Percentiles rank a stretch among this genome's conserved stretches.
phyloP scores from a whole-genome alignment of 2,888 invertebrate species.

The Andrena flavipes region DNA sequence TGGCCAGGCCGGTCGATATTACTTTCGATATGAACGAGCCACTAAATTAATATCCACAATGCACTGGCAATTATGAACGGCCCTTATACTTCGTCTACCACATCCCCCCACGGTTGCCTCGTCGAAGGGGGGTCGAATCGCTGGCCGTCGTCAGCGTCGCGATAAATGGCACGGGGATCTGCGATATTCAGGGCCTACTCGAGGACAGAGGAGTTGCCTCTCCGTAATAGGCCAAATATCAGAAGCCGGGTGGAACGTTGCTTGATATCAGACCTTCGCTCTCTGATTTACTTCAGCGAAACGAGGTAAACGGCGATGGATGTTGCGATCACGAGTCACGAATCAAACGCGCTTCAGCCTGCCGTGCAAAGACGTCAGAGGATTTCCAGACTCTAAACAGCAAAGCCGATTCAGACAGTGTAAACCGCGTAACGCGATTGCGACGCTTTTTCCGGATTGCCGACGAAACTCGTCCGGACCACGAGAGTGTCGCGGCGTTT shows the following conservation, averaged over 20 bases:
- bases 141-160: background rate
- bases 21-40: conserved; percentile 83
- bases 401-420: conserved; percentile 8
- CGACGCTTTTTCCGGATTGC: conserved; percentile 35
- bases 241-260: too few species aligned
- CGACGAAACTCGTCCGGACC: conserved; percentile 31
- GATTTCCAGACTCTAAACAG: background rate
- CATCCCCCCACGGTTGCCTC: conserved; percentile 27
- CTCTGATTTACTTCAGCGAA: too few species aligned
- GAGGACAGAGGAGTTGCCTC: background rate
- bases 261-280: background rate
- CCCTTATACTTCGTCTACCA: conserved; percentile 61
- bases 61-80: conserved; percentile 81
- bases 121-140: conserved; percentile 23
- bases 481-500: conserved; percentile 38
- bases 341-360: background rate
- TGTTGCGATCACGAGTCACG: too few species aligned
- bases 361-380: background rate
- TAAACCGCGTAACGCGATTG: conserved; percentile 49
- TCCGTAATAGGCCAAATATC: background rate
- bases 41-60: conserved; percentile 83
- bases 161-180: conserved; percentile 69
- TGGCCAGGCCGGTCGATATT: conserved; percentile 80
- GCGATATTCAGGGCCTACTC: conserved; percentile 36
- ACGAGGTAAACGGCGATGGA: too few species aligned